Conservation (phyloP, 2,888 invertebrate genomes). For the Patella pellucida region DNA sequence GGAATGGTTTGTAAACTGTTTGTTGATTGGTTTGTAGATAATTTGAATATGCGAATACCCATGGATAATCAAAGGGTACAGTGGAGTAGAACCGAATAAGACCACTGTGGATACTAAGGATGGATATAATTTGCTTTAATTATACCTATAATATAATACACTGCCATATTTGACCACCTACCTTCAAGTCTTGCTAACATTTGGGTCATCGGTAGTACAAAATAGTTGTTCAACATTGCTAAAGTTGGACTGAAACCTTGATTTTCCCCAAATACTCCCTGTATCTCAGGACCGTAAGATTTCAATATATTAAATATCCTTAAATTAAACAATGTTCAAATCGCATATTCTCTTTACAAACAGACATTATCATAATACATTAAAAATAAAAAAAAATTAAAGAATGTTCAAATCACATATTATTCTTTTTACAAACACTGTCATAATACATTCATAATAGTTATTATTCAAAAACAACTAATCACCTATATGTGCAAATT, state of each 20-base stretch:
- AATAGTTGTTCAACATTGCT: constrained; percentile 23
- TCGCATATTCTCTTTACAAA: background rate
- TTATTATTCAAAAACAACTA: too few species aligned
- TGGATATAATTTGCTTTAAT: background rate
- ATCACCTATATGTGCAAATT: too few species aligned
- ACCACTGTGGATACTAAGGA: background rate
- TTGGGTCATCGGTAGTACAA: constrained; percentile 25
- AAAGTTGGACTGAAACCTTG: constrained; percentile 15
- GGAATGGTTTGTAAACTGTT: too few species aligned
- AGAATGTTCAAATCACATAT: background rate
- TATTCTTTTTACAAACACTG: background rate
- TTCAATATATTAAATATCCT: constrained; percentile 37
- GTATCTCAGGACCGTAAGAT: constrained; percentile 27
- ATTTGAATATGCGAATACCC: too few species aligned
- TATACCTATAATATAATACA: background rate
- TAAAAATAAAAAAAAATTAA: background rate
- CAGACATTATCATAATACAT: background rate
- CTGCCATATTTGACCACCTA: background rate
- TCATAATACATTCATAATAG: background rate
- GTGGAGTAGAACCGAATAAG: too few species aligned
- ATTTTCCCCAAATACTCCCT: constrained; percentile 23
- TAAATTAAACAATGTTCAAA: background rate
- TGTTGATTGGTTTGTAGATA: too few species aligned
- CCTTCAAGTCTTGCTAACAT: constrained; percentile 30
- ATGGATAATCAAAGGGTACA: too few species aligned